Base-by-base conservation (phyloP, 2,113 vertebrate genomes). In the Probosciger aterrimus region DNA sequence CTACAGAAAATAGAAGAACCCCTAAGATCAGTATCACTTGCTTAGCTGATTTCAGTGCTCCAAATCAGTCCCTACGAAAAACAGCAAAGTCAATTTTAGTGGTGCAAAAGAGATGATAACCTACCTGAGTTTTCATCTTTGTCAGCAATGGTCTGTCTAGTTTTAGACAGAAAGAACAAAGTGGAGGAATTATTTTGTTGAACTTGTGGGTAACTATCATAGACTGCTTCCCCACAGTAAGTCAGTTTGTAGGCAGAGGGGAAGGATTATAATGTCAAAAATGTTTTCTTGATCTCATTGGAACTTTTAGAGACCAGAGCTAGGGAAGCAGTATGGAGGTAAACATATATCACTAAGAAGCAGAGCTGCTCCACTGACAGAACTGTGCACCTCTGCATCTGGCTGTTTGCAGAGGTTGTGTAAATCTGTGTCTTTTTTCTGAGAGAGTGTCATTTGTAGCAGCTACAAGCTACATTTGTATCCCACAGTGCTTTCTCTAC, bases 121-220 rank as follows among this genome's bases (percentile, higher is more conserved):
- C 19, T 57, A 63, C 59, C 41, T 63, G 37, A 93, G 11, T 7
- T 62, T 49, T 24, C 39, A 14, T 24, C 18, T 73, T 76, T 20
- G 6, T 24, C 39, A 62, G 19, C 24, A 63, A 28, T 0, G 0
- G 2, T 7, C 20, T 22, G n/a, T n/a, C n/a, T n/a, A n/a, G n/a
- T n/a, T n/a, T n/a, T n/a, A n/a, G n/a, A n/a, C n/a, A n/a, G n/a
- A 46, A 82, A 84, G 44, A 65, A 55, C 9, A 53, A 81, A 64
- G 18, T 8, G 13, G n/a, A 63, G 3, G 9, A 90, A 57, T 23
- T 27, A 1, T 64, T 90, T 77, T 49, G 16, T 3, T n/a, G 31
- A 76, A 47, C 11, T 64, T 79, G 20, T 22, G 11, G 14, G 47
- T 71, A 82, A 33, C 12, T 46, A 10, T 59, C 24, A 35, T 2